Percentiles rank a stretch among this genome's conserved stretches.
Conservation (phyloP, 1,140 invertebrate genomes). For the Melitaea cinxia region DNA sequence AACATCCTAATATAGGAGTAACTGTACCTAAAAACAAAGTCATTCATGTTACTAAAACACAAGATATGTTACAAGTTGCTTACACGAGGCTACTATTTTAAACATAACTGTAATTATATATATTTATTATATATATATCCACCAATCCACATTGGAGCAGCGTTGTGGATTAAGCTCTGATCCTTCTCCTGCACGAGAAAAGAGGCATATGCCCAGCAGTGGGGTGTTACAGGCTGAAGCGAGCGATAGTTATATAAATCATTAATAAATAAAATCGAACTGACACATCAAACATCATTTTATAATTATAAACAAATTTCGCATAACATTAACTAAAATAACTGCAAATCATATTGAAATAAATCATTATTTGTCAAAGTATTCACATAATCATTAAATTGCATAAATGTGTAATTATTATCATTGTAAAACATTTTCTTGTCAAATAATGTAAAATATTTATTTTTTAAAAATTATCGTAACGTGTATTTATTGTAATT, state of each 20-base stretch:
- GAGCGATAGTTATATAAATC: too few species aligned
- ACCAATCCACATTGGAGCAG: too few species aligned
- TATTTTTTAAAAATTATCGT: conserved; percentile 3
- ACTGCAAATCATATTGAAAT: neutral
- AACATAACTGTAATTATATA: neutral
- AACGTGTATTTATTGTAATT: conserved; percentile 17
- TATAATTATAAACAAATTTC: neutral
- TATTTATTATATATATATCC: too few species aligned
- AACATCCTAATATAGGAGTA: too few species aligned
- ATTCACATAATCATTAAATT: conserved; percentile 9
- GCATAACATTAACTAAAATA: neutral
- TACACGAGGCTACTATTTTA: conserved; percentile 12
- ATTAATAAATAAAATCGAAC: neutral
- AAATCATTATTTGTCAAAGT: neutral
- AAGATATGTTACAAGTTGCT: neutral
- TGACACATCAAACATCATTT: neutral
- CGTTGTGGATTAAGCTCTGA: too few species aligned
- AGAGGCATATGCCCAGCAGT: too few species aligned
- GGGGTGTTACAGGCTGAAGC: too few species aligned
- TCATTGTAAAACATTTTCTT: conserved; percentile 3
- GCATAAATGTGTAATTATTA: neutral
- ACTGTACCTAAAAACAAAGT: neutral
- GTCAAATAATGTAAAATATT: conserved; percentile 4
- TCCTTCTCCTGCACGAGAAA: too few species aligned
- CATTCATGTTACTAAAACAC: neutral